Conservation (phyloP, 2,113 vertebrate genomes). For the Brienomyrus longianalis region DNA sequence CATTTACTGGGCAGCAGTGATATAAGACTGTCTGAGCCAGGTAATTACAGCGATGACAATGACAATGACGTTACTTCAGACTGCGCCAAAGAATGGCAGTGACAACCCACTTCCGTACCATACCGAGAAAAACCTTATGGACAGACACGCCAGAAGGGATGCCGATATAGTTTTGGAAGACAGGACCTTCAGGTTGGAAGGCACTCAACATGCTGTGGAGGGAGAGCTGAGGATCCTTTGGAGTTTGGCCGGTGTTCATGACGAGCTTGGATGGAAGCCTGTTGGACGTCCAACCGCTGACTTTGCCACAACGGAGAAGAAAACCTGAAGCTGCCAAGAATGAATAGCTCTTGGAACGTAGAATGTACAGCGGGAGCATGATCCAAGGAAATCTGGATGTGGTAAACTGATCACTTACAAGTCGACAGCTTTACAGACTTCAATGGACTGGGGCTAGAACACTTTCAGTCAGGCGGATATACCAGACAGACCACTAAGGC, state of each 20-base stretch:
- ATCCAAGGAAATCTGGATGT: background rate
- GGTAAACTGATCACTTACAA: constrained; percentile 2
- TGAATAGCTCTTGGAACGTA: background rate
- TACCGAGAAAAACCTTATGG: background rate
- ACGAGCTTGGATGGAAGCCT: background rate
- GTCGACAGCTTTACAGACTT: background rate
- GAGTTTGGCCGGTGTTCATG: background rate
- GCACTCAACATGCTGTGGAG: background rate
- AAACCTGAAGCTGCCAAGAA: background rate
- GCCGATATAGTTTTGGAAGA: background rate
- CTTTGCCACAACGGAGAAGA: background rate
- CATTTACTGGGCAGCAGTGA: background rate
- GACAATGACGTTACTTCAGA: background rate
- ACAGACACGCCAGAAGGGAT: background rate
- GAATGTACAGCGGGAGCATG: background rate
- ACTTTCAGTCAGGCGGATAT: background rate
- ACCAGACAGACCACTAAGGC: background rate
- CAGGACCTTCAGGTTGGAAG: background rate
- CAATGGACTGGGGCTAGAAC: background rate
- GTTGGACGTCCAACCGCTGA: background rate
- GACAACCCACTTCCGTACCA: background rate
- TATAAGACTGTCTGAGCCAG: background rate
- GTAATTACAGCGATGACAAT: background rate
- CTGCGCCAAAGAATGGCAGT: background rate
- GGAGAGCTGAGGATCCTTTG: background rate